Base-by-base conservation (phyloP, 2,113 vertebrate genomes). In the Rhinolophus ferrumequinum region DNA sequence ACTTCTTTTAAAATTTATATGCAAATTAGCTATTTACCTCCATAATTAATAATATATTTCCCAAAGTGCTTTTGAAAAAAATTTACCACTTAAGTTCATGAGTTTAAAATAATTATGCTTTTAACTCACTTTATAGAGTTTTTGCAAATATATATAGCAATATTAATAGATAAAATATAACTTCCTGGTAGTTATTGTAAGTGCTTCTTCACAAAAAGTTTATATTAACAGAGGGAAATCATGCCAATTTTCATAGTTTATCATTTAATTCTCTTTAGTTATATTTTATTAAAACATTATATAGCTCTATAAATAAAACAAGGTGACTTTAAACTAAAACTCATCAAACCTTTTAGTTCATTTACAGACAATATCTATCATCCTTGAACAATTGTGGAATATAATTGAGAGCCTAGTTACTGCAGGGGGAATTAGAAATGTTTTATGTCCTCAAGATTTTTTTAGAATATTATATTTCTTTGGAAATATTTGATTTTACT, bases 401-500 rank as follows among this genome's bases (percentile, higher is more conserved):
- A 35, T 79, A 3, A 77, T 77, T 64, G 5, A 91, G 0, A 75
- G 16, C 7, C 11, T 83, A 89, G 56, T 90, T 77, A 80, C 22
- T 88, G 0, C 18, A 24, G 79, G 15, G 54, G 35, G 8, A 85
- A 67, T 73, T 79, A 77, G 11, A 67, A 88, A 75, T 82, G 15
- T 26, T 56, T 44, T 44, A 67, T 50, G 19, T 77, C 91, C 5
- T 64, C 75, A 87, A 93, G 44, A 62, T 26, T 58, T 30, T 92
- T 83, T 30, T 41, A 85, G 19, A 33, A 60, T 26, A 52, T 19
- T 73, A 35, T 0, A 86, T 30, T 67, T 1, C 4, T 47, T 91
- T 52, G 13, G 30, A 72, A 80, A 79, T 92, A 75, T 60, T 87
- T 93, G 8, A 85, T 77, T 94, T 97, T 93, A 76, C n/a, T 85